phyloP scores from a whole-genome alignment of 2,113 vertebrate species.

The Ciconia stormi region DNA sequence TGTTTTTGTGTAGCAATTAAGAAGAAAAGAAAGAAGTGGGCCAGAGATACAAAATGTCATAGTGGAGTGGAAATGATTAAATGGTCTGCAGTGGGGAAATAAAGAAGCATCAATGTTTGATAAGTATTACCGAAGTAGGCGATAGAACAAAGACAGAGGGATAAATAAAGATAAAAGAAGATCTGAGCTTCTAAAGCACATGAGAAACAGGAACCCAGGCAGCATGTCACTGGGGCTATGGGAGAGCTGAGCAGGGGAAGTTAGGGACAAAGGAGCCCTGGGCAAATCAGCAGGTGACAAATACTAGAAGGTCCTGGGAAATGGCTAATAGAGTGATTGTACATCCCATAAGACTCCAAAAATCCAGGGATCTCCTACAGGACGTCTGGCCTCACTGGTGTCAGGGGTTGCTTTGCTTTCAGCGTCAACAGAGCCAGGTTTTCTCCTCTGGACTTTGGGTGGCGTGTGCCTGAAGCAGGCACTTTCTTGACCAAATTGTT shows the following conservation, averaged over 20 bases:
- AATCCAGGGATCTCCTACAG: background rate
- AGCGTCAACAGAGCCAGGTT: rapidly evolving
- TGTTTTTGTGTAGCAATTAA: background rate
- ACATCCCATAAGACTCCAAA: background rate
- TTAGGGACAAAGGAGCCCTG: background rate
- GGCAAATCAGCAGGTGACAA: background rate
- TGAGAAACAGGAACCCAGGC: background rate
- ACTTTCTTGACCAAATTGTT: background rate
- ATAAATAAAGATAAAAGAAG: slow-evolving; percentile 11
- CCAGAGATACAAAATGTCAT: background rate
- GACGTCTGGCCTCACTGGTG: background rate
- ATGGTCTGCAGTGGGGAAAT: background rate
- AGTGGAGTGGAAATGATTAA: background rate
- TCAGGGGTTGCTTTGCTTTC: background rate
- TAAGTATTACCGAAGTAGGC: slow-evolving; percentile 1
- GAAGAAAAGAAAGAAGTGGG: background rate
- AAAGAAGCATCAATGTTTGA: slow-evolving; percentile 31
- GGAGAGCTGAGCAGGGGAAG: background rate
- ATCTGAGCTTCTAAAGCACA: background rate
- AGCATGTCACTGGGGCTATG: background rate
- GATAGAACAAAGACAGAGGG: background rate
- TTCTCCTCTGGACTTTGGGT: background rate
- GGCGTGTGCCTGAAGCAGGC: background rate
- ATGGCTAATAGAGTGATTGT: background rate
- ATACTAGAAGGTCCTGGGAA: background rate